A percentile compares a stretch with the other conserved stretches of the same genome.
Evolutionary conservation across 92 coral and sea anemone species (phyloP).

Genomic region (Hydrozoanthus gracilis): DNA sequence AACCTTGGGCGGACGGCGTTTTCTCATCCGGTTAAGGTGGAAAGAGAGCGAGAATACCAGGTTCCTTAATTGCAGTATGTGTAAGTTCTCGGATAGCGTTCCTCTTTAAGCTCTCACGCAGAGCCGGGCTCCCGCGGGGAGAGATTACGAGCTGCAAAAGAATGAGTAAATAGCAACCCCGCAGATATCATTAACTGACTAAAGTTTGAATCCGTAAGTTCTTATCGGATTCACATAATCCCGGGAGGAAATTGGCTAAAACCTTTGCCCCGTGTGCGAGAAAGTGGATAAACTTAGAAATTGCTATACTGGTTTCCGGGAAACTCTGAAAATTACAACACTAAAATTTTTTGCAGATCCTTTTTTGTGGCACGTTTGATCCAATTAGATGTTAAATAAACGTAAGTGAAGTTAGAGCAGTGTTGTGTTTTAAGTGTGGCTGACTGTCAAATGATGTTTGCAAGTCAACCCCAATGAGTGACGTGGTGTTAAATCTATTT

Average conservation of each 20-base stretch:
- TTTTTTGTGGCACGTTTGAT: slow-evolving; percentile 51
- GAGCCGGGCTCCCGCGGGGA: slow-evolving; percentile 52
- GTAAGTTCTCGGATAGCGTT: not conserved
- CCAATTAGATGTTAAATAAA: slow-evolving; percentile 46
- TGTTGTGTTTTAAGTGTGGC: slow-evolving; percentile 73
- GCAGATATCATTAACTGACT: slow-evolving; percentile 58
- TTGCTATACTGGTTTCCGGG: slow-evolving; percentile 56
- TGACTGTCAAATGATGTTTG: slow-evolving; percentile 91
- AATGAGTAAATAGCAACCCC: slow-evolving; percentile 21
- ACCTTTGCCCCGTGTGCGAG: slow-evolving; percentile 69
- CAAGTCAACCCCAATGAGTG: slow-evolving; percentile 87
- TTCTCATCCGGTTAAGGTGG: slow-evolving; percentile 25
- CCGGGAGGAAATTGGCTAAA: slow-evolving; percentile 81
- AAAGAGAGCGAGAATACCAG: not conserved
- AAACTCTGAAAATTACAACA: slow-evolving; percentile 54
- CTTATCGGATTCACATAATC: slow-evolving; percentile 94
- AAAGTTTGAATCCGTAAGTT: slow-evolving; percentile 49
- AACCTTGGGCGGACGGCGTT: not conserved
- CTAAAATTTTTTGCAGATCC: slow-evolving; percentile 33
- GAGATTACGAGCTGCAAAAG: slow-evolving; percentile 26
- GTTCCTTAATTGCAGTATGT: slow-evolving; percentile 7
- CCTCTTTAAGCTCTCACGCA: slow-evolving; percentile 57
- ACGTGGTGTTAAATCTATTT: slow-evolving; percentile 88
- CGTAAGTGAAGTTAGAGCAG: slow-evolving; percentile 68
- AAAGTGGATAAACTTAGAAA: slow-evolving; percentile 45